Evolutionary conservation across 2,888 invertebrate species (phyloP), one percentile per base, ranked within the genome.

Genomic region (Caenorhabditis becei): DNA sequence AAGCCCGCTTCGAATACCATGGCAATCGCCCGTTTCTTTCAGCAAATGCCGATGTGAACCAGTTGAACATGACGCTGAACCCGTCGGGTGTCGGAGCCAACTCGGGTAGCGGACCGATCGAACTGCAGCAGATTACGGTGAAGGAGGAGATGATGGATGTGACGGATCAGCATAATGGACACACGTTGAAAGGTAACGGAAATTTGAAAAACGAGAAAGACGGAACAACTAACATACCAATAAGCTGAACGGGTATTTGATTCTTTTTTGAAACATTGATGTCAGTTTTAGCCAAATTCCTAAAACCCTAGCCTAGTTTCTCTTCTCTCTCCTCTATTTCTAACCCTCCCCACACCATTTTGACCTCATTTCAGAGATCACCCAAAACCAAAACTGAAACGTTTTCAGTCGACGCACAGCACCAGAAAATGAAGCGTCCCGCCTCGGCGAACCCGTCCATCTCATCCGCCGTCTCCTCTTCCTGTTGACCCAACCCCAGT

Each of bases 361-460:
- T 51, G 41, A 54, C 35, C 32, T 47, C 62, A 20, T 77, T 69
- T 20, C 77, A 77, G 62, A 77, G 70, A 70, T 69, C 65, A 23
- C 67, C 16, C 67, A 77, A 77, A 77, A 70, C 32, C 32, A 69
- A 62, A 63, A 56, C 63, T 70, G 63, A 70, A 58, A 18, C 16
- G 51, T 14, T 74, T 79, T 20, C 67, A 69, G 72, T 66, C 37
- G 79, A 59, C 61, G 51, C 41, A 16, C 23, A 54, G 41, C 35
- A 61, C 20, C 61, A 47, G 37, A 70, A 61, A 61, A 51, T 49
- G 11, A 74, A 79, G 47, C 72, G 79, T 24, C 69, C 79, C 4
- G 79, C 79, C 0, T 79, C 79, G n/a, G 72, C 79, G 14, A 78
- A 78, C 28, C 62, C 77, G 16, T 51, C 65, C 26, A 65, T 65